Evolutionary conservation across 2,113 vertebrate species (phyloP).

Genomic region (Tricholaema leucomelas): DNA sequence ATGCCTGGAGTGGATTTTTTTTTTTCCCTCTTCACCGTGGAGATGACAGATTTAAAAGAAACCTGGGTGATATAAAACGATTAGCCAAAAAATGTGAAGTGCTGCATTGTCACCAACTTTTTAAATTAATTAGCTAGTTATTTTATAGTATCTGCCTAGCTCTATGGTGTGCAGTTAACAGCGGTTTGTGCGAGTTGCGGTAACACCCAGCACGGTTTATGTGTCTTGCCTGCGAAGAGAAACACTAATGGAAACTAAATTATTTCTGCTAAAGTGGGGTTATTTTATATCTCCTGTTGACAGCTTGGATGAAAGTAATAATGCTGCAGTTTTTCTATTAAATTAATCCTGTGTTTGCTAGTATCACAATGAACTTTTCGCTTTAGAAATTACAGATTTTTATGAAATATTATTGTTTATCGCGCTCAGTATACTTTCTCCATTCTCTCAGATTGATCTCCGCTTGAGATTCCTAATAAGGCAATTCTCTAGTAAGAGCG

Average conservation of each 20-base stretch:
- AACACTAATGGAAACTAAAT: conserved; percentile 40
- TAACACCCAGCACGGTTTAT: background rate
- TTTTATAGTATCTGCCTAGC: background rate
- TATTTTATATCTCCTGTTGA: conserved; percentile 37
- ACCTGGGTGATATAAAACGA: background rate
- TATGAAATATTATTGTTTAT: background rate
- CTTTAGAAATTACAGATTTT: conserved; percentile 5
- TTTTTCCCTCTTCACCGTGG: background rate
- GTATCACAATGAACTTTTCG: conserved; percentile 25
- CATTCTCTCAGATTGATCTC: conserved; percentile 26
- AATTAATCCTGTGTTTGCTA: background rate
- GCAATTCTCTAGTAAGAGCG: conserved; percentile 31
- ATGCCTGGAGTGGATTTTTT: background rate
- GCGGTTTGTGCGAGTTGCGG: background rate
- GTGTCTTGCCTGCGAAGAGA: background rate
- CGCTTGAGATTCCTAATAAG: background rate
- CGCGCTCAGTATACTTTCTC: background rate
- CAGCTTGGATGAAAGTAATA: background rate
- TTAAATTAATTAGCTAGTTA: background rate
- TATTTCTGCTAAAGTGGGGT: conserved; percentile 40
- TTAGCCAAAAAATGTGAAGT: conserved; percentile 4
- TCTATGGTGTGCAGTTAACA: background rate
- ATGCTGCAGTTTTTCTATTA: background rate
- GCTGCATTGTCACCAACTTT: conserved; percentile 17
- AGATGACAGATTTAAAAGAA: conserved; percentile 23